Conservation (phyloP, 2,888 invertebrate genomes). For the Pseudanteris insignis region DNA sequence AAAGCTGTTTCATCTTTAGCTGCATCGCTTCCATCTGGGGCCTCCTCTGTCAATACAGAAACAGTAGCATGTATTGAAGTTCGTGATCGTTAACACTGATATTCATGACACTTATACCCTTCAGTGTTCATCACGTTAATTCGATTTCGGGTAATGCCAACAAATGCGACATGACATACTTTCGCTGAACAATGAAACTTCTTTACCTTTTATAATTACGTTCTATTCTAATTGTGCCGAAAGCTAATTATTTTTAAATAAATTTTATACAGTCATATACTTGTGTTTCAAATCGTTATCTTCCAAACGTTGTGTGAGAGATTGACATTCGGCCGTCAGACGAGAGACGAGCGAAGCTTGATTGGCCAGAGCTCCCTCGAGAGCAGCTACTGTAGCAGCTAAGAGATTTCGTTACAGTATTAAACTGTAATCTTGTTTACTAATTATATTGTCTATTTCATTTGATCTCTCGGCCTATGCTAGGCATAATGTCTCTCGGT, state of each 20-base stretch:
- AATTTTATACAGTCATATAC: conserved; percentile 67
- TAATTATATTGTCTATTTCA: conserved; percentile 3
- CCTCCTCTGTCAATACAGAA: conserved; percentile 64
- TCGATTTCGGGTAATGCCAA: too few relatives aligned
- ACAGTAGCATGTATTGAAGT: conserved; percentile 35
- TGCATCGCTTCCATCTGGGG: conserved; percentile 54
- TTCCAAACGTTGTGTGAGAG: conserved; percentile 89
- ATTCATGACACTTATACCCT: conserved; percentile 24
- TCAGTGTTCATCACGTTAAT: conserved; percentile 33
- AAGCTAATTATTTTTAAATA: conserved; percentile 13
- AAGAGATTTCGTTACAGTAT: conserved; percentile 67
- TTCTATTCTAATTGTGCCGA: conserved; percentile 34
- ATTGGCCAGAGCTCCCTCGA: conserved; percentile 89
- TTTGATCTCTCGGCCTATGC: conserved; percentile 54
- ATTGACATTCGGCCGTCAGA: conserved; percentile 88
- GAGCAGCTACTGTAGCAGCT: conserved; percentile 89
- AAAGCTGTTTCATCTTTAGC: conserved; percentile 54
- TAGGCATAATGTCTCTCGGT: conserved; percentile 61
- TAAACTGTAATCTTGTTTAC: conserved; percentile 17
- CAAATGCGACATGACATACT: too few relatives aligned
- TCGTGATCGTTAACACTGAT: conserved; percentile 4
- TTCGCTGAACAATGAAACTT: conserved; percentile 37
- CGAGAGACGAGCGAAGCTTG: conserved; percentile 94
- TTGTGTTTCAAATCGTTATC: conserved; percentile 88
- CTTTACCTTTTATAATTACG: conserved; percentile 36